phyloP scores from a whole-genome alignment of 2,888 invertebrate species.

The Lasioglossum oenotherae region DNA sequence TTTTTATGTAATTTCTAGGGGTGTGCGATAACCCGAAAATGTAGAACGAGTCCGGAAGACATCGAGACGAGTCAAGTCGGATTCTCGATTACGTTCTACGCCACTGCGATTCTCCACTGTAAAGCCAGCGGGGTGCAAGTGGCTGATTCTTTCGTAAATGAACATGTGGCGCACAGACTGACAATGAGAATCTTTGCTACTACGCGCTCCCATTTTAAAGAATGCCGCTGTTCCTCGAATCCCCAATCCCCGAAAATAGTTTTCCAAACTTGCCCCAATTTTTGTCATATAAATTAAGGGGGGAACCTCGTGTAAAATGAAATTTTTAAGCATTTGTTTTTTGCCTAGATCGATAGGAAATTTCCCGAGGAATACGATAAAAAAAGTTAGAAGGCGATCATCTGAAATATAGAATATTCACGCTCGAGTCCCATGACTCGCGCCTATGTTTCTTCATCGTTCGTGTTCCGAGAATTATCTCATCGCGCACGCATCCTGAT shows the following conservation, averaged over 20 bases:
- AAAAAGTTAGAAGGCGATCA: too few relatives aligned
- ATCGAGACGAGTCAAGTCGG: too few relatives aligned
- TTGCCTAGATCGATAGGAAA: too few relatives aligned
- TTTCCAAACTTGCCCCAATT: not conserved
- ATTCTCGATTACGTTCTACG: slow-evolving; percentile 43
- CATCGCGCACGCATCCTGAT: slow-evolving; percentile 68
- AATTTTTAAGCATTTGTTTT: too few relatives aligned
- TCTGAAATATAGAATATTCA: slow-evolving; percentile 50
- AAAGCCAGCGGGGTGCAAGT: slow-evolving; percentile 48
- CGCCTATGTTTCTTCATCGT: slow-evolving; percentile 40
- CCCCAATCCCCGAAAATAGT: not conserved
- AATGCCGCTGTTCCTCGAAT: slow-evolving; percentile 4
- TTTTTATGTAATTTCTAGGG: too few relatives aligned
- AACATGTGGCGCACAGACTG: slow-evolving; percentile 70
- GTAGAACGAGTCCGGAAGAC: too few relatives aligned
- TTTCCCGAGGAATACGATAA: too few relatives aligned
- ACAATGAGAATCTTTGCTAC: slow-evolving; percentile 40
- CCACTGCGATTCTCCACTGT: slow-evolving; percentile 54
- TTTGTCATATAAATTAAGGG: too few relatives aligned
- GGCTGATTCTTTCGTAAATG: slow-evolving; percentile 59
- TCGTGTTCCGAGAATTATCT: slow-evolving; percentile 65
- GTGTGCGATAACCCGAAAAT: too few relatives aligned
- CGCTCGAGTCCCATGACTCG: not conserved
- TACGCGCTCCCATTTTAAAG: slow-evolving; percentile 19
- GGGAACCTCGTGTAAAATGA: too few relatives aligned